These are phyloP conservation scores for Pelecanoides urinatrix DNA, from an alignment of 2,113 vertebrate genomes.

Conservation along the genomic window DNA sequence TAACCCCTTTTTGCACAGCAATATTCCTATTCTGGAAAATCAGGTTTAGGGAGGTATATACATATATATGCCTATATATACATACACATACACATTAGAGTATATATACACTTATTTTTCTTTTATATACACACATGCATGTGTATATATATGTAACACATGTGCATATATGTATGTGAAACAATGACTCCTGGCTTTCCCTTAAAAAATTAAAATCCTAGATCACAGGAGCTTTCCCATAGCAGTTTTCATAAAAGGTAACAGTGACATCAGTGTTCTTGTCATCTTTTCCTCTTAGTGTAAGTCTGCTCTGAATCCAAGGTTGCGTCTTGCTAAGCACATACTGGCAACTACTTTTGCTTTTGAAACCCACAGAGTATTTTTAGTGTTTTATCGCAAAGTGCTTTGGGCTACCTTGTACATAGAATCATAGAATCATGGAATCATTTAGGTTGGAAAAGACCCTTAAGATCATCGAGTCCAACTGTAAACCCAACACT, in stretches of 20 bases:
- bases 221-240: not conserved
- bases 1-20: not conserved
- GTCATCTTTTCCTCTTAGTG: not conserved
- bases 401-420: not conserved
- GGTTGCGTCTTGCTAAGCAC: not conserved
- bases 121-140: not conserved
- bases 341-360: not conserved
- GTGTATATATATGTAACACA: not conserved
- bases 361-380: not conserved
- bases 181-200: not conserved
- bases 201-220: not conserved
- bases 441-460: not conserved
- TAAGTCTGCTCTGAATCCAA: not conserved
- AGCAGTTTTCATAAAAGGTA: not conserved
- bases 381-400: not conserved
- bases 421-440: not conserved
- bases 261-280: not conserved
- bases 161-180: not conserved
- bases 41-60: not conserved
- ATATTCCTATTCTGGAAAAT: not conserved
- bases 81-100: not conserved
- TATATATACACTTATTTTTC: not conserved
- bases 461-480: not conserved
- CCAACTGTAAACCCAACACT: fast-evolving
- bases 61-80: not conserved